These are phyloP conservation scores for Tragelaphus scriptus DNA, from an alignment of 2,113 vertebrate genomes.

Conservation along the genomic window DNA sequence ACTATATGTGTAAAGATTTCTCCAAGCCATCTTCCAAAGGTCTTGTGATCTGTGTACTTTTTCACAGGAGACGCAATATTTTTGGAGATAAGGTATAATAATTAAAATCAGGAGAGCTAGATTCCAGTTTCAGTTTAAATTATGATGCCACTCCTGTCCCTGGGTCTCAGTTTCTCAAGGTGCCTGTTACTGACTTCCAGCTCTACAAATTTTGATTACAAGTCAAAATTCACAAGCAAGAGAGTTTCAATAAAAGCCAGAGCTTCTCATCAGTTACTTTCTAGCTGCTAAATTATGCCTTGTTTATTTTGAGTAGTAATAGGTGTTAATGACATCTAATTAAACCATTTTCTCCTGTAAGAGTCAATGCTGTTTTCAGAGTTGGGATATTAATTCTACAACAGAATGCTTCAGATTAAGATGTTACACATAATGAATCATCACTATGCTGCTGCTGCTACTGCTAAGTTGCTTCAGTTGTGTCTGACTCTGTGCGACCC, in stretches of 20 bases:
- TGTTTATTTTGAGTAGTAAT: slow-evolving; percentile 18
- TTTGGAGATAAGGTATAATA: slow-evolving; percentile 16
- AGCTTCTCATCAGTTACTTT: background rate
- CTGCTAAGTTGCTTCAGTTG: too few relatives aligned
- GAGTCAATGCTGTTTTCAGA: background rate
- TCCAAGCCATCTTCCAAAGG: background rate
- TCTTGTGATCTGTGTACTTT: background rate
- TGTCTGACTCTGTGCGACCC: too few relatives aligned
- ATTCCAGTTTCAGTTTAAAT: slow-evolving; percentile 7
- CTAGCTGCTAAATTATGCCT: background rate
- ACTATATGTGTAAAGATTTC: background rate
- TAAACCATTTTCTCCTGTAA: background rate
- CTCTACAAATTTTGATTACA: background rate
- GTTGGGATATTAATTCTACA: background rate
- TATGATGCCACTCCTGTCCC: background rate
- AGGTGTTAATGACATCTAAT: background rate
- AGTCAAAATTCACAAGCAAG: background rate
- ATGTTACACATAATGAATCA: background rate
- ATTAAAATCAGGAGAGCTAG: background rate
- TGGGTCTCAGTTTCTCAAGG: background rate
- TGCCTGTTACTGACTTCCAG: background rate
- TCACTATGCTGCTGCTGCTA: background rate
- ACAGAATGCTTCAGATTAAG: background rate
- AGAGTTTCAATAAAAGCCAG: slow-evolving; percentile 25
- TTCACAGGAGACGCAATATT: background rate